phyloP scores from a whole-genome alignment of 1,140 invertebrate species.

The Lepidotrigona ventralis region DNA sequence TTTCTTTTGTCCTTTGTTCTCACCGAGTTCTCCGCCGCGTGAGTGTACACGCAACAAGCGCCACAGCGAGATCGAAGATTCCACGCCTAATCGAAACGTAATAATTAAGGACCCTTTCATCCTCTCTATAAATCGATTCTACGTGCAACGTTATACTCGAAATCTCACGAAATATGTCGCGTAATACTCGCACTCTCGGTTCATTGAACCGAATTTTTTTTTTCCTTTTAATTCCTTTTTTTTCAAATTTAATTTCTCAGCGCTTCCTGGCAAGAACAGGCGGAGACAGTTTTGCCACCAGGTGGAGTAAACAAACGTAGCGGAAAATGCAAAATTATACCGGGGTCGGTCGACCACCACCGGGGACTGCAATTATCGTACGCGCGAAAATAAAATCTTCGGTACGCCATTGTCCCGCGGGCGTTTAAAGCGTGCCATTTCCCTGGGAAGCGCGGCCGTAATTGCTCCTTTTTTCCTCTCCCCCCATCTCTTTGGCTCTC shows the following conservation, averaged over 20 bases:
- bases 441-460: slow-evolving; percentile 52
- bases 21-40: slow-evolving; percentile 19
- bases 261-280: background rate
- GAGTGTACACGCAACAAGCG: background rate
- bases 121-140: background rate
- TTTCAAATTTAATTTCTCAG: background rate
- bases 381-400: slow-evolving; percentile 62
- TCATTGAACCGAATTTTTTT: background rate
- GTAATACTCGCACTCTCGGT: background rate
- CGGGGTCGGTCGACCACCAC: slow-evolving; percentile 2
- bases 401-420: slow-evolving; percentile 53
- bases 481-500: slow-evolving; percentile 42
- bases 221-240: background rate
- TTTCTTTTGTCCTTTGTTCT: slow-evolving; percentile 52
- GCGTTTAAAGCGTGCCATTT: slow-evolving; percentile 63
- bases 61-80: slow-evolving; percentile 57
- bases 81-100: slow-evolving; percentile 67
- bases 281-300: background rate
- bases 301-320: slow-evolving; percentile 22
- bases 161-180: background rate
- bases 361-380: slow-evolving; percentile 58
- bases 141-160: background rate
- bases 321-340: slow-evolving; percentile 57
- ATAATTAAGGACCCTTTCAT: slow-evolving; percentile 64
- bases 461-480: slow-evolving; percentile 62